A percentile compares a stretch with the other conserved stretches of the same genome.
Conservation (phyloP, 2,113 vertebrate species). For the Columba livia region DNA sequence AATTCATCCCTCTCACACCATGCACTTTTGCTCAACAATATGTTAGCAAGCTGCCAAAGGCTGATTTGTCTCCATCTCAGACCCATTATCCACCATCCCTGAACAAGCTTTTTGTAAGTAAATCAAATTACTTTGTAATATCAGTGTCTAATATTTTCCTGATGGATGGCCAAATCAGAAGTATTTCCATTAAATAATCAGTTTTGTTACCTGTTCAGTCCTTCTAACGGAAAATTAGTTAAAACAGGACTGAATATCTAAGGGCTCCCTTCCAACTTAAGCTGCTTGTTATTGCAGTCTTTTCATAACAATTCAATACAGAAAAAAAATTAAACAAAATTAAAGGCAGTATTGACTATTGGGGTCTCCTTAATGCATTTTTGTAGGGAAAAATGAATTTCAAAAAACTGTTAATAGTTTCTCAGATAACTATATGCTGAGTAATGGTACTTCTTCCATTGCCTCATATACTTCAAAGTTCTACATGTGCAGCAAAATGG, state of each 20-base stretch:
- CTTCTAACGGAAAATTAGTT: background rate
- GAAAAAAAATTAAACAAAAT: background rate
- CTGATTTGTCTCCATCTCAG: background rate
- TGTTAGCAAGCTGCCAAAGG: background rate
- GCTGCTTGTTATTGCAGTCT: background rate
- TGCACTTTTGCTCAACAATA: slow-evolving; percentile 5
- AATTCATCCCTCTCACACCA: background rate
- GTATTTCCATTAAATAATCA: background rate
- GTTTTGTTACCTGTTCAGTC: background rate
- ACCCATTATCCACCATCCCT: background rate
- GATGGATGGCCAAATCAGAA: background rate
- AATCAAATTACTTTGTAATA: background rate
- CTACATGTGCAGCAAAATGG: background rate
- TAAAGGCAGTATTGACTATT: background rate
- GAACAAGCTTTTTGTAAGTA: background rate
- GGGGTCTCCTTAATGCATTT: background rate
- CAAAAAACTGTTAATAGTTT: background rate
- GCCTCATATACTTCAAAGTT: background rate
- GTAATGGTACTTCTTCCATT: background rate
- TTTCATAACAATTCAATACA: background rate
- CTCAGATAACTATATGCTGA: background rate
- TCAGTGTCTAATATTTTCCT: background rate
- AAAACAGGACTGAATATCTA: background rate
- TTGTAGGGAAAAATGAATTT: background rate
- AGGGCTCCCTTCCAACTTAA: background rate